phyloP scores from a whole-genome alignment of 1,140 invertebrate species.

The Dryas iulia region DNA sequence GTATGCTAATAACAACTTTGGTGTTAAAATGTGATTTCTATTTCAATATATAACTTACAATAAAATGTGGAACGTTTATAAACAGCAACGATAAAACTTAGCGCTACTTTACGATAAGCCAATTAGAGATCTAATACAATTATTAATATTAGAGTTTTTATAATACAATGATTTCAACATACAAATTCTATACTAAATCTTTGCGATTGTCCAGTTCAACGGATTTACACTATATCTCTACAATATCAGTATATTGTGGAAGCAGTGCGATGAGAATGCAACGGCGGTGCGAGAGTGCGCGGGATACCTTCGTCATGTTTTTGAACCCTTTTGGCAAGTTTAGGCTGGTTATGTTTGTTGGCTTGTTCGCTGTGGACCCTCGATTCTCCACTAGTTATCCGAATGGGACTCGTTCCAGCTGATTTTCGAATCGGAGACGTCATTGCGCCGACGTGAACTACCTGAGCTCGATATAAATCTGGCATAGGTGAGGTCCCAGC shows the following conservation, averaged over 20 bases:
- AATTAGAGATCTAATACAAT: not conserved
- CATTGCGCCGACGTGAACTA: constrained; percentile 43
- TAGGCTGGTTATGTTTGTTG: constrained; percentile 18
- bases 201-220: constrained; percentile 11
- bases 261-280: constrained; percentile 55
- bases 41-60: constrained; percentile 15
- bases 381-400: constrained; percentile 30
- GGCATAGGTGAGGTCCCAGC: constrained; percentile 56
- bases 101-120: not conserved
- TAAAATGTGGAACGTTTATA: constrained; percentile 6
- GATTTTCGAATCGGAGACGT: constrained; percentile 54
- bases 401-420: constrained; percentile 54
- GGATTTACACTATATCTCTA: constrained; percentile 51
- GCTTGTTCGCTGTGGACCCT: constrained; percentile 21
- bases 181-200: constrained; percentile 6
- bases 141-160: not conserved
- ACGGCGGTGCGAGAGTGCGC: constrained; percentile 50
- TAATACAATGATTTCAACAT: constrained; percentile 5
- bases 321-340: constrained; percentile 28
- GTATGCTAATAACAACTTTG: constrained; percentile 17
- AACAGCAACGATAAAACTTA: not conserved
- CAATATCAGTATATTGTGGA: constrained; percentile 40
- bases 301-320: constrained; percentile 50
- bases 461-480: constrained; percentile 27
- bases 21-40: constrained; percentile 13